Conservation (phyloP, 2,888 invertebrate genomes). For the Coleophora deauratella region DNA sequence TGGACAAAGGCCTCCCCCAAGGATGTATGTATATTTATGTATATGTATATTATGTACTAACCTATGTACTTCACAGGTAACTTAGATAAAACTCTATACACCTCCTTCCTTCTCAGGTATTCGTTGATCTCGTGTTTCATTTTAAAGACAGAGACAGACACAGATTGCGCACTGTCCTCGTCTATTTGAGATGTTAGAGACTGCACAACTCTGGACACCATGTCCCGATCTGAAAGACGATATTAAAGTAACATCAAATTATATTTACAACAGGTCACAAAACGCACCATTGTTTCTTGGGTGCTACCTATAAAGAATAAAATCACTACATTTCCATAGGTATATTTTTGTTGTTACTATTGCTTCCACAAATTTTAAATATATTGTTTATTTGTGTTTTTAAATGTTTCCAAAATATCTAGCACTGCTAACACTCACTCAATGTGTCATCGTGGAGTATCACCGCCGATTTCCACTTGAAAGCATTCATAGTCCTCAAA, state of each 20-base stretch:
- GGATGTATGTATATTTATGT: too few species aligned
- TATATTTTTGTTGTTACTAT: too few species aligned
- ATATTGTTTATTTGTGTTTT: too few species aligned
- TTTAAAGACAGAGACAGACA: conserved; percentile 68
- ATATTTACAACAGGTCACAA: too few species aligned
- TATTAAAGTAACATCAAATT: too few species aligned
- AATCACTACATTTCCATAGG: too few species aligned
- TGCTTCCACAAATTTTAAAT: too few species aligned
- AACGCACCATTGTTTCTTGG: too few species aligned
- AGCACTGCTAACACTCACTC: conserved; percentile 68
- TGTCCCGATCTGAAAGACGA: conserved; percentile 68
- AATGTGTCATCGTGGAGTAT: conserved; percentile 83
- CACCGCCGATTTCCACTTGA: conserved; percentile 82
- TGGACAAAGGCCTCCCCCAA: too few species aligned
- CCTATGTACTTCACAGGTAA: conserved; percentile 65
- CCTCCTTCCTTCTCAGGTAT: conserved; percentile 53
- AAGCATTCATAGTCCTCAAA: conserved; percentile 76
- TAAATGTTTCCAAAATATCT: too few species aligned
- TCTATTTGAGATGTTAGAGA: conserved; percentile 71
- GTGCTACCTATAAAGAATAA: too few species aligned
- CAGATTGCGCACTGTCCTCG: conserved; percentile 48
- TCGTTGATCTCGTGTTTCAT: conserved; percentile 67
- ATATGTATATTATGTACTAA: conserved; percentile 17
- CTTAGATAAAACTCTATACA: conserved; percentile 56
- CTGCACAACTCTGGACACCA: conserved; percentile 77